Percentiles rank a stretch among this genome's conserved stretches.
Conservation (phyloP, 2,113 vertebrate genomes). For the Pyrgilauda ruficollis region DNA sequence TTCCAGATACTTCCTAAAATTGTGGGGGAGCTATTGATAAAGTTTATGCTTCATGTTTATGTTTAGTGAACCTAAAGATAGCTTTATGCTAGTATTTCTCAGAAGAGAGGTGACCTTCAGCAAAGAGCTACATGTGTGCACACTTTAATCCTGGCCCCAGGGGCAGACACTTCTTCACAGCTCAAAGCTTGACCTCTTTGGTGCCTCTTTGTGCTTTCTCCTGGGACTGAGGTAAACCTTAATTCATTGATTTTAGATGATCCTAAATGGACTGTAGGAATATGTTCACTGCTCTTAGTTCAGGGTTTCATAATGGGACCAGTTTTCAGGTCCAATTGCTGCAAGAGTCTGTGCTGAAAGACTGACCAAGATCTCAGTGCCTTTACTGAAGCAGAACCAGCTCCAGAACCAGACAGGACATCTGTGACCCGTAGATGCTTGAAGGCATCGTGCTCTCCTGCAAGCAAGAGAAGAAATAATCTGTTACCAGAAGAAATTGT, state of each 20-base stretch:
- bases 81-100: background rate
- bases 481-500: background rate
- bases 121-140: background rate
- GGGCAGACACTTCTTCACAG: background rate
- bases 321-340: background rate
- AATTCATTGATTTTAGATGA: background rate
- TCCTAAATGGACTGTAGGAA: background rate
- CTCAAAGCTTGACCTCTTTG: background rate
- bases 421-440: background rate
- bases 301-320: background rate
- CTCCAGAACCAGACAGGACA: background rate
- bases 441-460: fast-evolving
- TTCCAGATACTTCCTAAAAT: constrained; percentile 2
- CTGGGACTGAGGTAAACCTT: background rate
- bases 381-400: background rate
- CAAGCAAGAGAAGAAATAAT: background rate
- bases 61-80: background rate
- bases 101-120: background rate
- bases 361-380: background rate
- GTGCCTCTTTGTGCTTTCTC: background rate
- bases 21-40: background rate
- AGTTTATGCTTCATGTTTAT: background rate
- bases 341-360: background rate
- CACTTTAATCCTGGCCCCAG: background rate
- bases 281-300: background rate